Percentiles rank a stretch among this genome's conserved stretches.
These are phyloP conservation scores for Morone chrysops DNA, from an alignment of 2,113 vertebrate species.

Conservation along the genomic window DNA sequence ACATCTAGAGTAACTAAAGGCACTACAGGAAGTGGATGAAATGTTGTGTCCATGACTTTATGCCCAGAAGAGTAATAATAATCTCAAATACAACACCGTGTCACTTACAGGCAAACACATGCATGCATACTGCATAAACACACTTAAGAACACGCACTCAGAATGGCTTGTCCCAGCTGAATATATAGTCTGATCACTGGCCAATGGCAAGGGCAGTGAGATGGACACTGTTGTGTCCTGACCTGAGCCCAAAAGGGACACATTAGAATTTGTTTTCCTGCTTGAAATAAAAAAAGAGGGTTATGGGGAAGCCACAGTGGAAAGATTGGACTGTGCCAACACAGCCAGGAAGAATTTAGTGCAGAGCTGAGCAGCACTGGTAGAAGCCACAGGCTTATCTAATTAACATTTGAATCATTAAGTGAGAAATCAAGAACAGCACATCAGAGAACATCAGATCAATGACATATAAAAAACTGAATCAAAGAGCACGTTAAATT, in stretches of 20 bases:
- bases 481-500: conserved; percentile 33
- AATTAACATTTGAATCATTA: conserved; percentile 61
- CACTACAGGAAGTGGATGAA: conserved; percentile 38
- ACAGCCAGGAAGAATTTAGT: conserved; percentile 25
- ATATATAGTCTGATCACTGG: conserved; percentile 12
- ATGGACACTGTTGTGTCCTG: not conserved
- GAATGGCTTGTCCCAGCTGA: not conserved
- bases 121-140: conserved; percentile 3
- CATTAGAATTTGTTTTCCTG: conserved; percentile 6
- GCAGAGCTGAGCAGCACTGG: conserved; percentile 30
- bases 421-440: conserved; percentile 48
- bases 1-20: conserved; percentile 45
- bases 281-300: not conserved
- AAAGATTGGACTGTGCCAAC: conserved; percentile 29
- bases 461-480: conserved; percentile 46
- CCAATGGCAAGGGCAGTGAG: conserved; percentile 14
- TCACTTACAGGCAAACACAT: conserved; percentile 20
- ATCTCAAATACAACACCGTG: conserved; percentile 22
- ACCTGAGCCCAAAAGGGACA: conserved; percentile 16
- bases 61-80: conserved; percentile 45
- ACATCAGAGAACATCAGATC: conserved; percentile 43
- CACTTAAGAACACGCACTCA: not conserved
- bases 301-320: not conserved
- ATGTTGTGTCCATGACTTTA: conserved; percentile 24
- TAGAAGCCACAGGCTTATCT: conserved; percentile 44